These are phyloP conservation scores for Cyanoderma ruficeps DNA, from an alignment of 2,113 vertebrate species.

Conservation along the genomic window DNA sequence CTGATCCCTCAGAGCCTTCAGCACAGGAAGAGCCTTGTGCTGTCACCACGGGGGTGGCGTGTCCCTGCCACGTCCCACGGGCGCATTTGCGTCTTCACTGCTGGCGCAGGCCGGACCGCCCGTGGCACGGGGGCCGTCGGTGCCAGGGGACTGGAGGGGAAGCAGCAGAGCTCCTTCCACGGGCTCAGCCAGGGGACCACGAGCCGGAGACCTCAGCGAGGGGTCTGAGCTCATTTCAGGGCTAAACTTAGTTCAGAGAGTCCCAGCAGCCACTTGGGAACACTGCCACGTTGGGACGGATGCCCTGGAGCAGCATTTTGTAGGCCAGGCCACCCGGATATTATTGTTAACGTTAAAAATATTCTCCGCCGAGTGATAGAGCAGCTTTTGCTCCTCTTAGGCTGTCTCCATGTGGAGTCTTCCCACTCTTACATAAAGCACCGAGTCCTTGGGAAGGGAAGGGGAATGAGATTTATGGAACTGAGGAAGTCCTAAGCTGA, in stretches of 20 bases:
- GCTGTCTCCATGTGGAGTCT: background rate
- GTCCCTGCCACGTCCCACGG: background rate
- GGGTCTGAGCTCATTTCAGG: conserved; percentile 57
- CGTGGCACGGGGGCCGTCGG: background rate
- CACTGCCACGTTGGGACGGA: background rate
- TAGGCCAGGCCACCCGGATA: conserved; percentile 47
- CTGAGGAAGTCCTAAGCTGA: background rate
- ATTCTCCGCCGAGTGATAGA: conserved; percentile 26
- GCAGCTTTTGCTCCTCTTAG: background rate
- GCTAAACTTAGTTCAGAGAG: conserved; percentile 58
- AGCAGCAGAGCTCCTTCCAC: background rate
- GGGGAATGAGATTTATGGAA: background rate
- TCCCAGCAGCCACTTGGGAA: conserved; percentile 42
- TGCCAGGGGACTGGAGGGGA: background rate
- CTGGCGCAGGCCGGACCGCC: background rate
- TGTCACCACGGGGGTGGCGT: background rate
- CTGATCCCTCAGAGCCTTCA: background rate
- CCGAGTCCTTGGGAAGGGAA: background rate
- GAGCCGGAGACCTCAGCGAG: conserved; percentile 33
- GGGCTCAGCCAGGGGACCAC: background rate
- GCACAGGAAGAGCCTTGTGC: background rate
- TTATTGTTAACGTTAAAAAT: conserved; percentile 47
- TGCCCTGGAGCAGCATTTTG: conserved; percentile 53
- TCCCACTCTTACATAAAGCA: background rate
- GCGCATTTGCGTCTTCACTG: background rate